A percentile compares a stretch with the other conserved stretches of the same genome.
Evolutionary conservation across 1,140 invertebrate genomes (phyloP).

Genomic region (Ladona fulva): DNA sequence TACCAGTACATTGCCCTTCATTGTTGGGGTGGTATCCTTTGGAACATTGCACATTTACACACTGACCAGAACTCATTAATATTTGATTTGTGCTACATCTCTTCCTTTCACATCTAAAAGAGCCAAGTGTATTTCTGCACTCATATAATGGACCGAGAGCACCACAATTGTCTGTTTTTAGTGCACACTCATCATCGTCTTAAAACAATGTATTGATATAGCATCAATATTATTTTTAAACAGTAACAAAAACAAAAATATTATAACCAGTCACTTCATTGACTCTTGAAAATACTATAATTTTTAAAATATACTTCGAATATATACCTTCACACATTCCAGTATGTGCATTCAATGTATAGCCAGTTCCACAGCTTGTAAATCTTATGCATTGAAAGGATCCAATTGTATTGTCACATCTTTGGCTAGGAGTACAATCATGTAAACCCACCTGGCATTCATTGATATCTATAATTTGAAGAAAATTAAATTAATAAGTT

Average conservation of each 20-base stretch:
- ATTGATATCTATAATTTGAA: constrained; percentile 45
- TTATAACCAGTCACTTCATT: constrained; percentile 92
- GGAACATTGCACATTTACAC: constrained; percentile 33
- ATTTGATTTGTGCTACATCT: constrained; percentile 37
- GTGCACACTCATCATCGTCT: constrained; percentile 88
- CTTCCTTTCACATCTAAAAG: constrained; percentile 61
- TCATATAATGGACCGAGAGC: constrained; percentile 53
- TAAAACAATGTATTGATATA: constrained; percentile 18
- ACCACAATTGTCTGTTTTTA: constrained; percentile 71
- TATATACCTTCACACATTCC: constrained; percentile 73
- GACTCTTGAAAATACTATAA: constrained; percentile 51
- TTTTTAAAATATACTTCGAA: too few relatives aligned
- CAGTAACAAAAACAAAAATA: constrained; percentile 76
- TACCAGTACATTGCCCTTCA: constrained; percentile 43
- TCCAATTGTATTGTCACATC: constrained; percentile 85
- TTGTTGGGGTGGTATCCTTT: constrained; percentile 39
- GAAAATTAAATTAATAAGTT: neutral
- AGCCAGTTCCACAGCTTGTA: constrained; percentile 89
- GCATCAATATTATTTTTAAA: constrained; percentile 50
- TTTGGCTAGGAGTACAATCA: constrained; percentile 53
- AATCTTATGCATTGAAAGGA: constrained; percentile 75
- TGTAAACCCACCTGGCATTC: constrained; percentile 50
- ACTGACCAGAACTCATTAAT: constrained; percentile 28
- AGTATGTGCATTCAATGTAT: constrained; percentile 80
- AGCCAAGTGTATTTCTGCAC: constrained; percentile 78